Conservation (phyloP, 2,113 vertebrate species). For the Syngnathoides biaculeatus region DNA sequence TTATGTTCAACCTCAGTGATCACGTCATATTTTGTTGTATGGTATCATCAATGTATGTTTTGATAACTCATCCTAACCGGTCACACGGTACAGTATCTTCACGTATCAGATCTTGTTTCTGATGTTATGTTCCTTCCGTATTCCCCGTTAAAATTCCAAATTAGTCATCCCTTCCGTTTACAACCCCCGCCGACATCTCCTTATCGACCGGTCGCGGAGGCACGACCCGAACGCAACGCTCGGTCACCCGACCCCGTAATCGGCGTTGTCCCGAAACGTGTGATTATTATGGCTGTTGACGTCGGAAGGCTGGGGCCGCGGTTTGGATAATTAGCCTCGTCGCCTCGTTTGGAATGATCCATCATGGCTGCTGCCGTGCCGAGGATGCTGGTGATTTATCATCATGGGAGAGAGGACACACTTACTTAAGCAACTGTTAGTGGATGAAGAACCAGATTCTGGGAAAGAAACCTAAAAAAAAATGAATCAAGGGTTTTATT, state of each 20-base stretch:
- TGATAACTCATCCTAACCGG: no score
- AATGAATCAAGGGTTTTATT: not conserved
- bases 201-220: slow-evolving; percentile 30
- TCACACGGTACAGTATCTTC: not conserved
- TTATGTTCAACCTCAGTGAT: no score
- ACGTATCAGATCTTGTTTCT: not conserved
- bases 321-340: slow-evolving; percentile 55
- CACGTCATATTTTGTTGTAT: no score
- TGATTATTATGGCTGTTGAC: slow-evolving; percentile 56
- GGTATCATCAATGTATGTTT: no score
- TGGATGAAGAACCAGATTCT: not conserved
- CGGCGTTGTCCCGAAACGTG: slow-evolving; percentile 61
- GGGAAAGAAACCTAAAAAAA: not conserved
- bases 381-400: slow-evolving; percentile 57
- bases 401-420: slow-evolving; percentile 21
- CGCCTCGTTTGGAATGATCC: slow-evolving; percentile 56
- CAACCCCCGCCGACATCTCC: slow-evolving; percentile 58
- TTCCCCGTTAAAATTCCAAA: slow-evolving; percentile 20
- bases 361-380: slow-evolving; percentile 41
- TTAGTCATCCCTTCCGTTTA: slow-evolving; percentile 38
- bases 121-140: not conserved
- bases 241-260: slow-evolving; percentile 44
- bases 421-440: not conserved
- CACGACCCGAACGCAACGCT: slow-evolving; percentile 2
- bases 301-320: slow-evolving; percentile 36